These are phyloP conservation scores for Lagocephalus sceleratus DNA, from an alignment of 2,797 vertebrate species.

Conservation along the genomic window DNA sequence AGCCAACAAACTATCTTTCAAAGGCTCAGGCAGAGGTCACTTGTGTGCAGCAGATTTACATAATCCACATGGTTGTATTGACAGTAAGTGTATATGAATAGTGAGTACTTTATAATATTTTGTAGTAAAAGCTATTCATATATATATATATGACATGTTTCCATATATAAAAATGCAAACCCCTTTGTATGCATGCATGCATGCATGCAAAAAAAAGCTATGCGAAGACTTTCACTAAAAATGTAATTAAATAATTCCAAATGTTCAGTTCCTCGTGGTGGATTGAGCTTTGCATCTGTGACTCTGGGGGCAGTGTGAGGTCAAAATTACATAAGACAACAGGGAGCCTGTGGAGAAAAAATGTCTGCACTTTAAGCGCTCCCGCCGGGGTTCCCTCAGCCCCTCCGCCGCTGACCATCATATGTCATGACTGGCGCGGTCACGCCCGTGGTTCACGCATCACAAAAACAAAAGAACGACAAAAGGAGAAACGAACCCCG, in stretches of 20 bases:
- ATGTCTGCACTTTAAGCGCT: neutral
- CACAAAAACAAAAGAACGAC: no score
- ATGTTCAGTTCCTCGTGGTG: neutral
- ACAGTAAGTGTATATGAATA: no score
- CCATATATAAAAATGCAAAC: no score
- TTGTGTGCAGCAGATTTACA: no score
- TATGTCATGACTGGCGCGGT: neutral
- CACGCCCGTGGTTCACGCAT: conserved; percentile 20
- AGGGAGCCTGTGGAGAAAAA: neutral
- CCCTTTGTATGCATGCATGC: no score
- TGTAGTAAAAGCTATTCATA: no score
- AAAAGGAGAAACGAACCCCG: no score
- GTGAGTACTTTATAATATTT: neutral
- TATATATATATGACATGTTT: neutral
- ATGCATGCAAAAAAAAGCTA: no score
- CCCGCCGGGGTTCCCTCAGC: neutral
- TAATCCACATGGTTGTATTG: no score
- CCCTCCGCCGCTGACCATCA: neutral
- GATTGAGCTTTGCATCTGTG: neutral
- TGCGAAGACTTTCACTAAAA: no score
- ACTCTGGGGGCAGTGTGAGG: neutral
- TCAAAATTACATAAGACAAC: neutral
- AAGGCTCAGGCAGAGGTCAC: neutral
- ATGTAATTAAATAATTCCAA: no score
- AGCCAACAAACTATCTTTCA: neutral